Conservation (phyloP, 2,113 vertebrate species). For the Pelobates fuscus region DNA sequence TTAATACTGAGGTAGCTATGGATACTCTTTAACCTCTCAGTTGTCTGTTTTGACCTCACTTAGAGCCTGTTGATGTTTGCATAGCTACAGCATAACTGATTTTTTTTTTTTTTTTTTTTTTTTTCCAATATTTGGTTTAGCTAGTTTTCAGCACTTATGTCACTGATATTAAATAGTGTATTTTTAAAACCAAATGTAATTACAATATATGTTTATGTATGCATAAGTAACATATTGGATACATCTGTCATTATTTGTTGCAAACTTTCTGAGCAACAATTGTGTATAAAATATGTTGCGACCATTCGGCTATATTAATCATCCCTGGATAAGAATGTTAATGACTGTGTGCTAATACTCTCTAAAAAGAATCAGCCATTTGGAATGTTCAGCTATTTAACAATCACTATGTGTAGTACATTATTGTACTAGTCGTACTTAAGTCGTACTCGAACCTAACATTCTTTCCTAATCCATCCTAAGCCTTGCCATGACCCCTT, state of each 20-base stretch:
- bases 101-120: background rate
- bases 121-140: background rate
- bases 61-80: constrained; percentile 3
- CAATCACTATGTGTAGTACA: too few relatives aligned
- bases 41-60: constrained; percentile 13
- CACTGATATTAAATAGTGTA: constrained; percentile 29
- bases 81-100: constrained; percentile 4
- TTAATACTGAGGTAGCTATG: constrained; percentile 27
- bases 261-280: constrained; percentile 6
- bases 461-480: too few relatives aligned
- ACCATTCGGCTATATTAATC: too few relatives aligned
- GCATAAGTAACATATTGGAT: background rate
- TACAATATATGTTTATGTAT: background rate
- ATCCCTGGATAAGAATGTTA: too few relatives aligned
- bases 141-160: background rate
- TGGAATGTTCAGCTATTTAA: too few relatives aligned
- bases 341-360: too few relatives aligned
- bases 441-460: too few relatives aligned
- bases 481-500: too few relatives aligned
- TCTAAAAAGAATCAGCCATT: too few relatives aligned
- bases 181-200: constrained; percentile 14
- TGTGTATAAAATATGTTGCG: background rate
- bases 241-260: constrained; percentile 23
- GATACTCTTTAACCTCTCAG: constrained; percentile 11
- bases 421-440: too few relatives aligned